Percentiles rank a stretch among this genome's conserved stretches.
phyloP scores from a whole-genome alignment of 2,797 vertebrate genomes.

The Vireo griseus region DNA sequence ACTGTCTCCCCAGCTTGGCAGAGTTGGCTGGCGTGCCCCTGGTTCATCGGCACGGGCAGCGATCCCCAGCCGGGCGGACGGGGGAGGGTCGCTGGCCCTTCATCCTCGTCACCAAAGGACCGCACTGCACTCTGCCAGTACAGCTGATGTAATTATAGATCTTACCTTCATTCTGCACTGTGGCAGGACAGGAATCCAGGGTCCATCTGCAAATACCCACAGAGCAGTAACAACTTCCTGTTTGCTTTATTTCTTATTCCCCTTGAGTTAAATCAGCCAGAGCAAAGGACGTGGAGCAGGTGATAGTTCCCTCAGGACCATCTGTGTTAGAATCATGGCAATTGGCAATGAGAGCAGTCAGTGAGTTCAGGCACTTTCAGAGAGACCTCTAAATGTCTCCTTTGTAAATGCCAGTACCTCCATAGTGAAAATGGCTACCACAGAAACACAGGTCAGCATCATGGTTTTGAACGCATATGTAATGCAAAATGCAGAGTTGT shows the following conservation, averaged over 20 bases:
- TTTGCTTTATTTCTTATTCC: background rate
- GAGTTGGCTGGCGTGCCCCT: no score
- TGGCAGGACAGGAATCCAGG: background rate
- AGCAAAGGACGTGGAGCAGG: background rate
- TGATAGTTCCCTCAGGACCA: background rate
- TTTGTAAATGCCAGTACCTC: background rate
- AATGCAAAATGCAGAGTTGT: background rate
- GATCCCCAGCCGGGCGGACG: no score
- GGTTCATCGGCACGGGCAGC: no score
- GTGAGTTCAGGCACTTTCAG: background rate
- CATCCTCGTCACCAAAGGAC: no score
- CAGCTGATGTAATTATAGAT: background rate
- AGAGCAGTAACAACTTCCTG: background rate
- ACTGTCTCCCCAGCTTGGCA: no score
- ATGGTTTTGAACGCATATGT: background rate
- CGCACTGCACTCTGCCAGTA: no score
- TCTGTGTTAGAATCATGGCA: background rate
- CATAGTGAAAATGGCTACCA: background rate
- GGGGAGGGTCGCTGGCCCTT: no score
- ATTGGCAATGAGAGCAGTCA: slow-evolving; percentile 27
- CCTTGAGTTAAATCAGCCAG: background rate
- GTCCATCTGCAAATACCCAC: background rate
- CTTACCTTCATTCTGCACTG: background rate
- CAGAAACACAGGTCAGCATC: background rate
- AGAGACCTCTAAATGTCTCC: background rate